Evolutionary conservation across 2,113 vertebrate species (phyloP), one percentile per base, ranked within the genome.

Genomic region (Hippocampus comes): DNA sequence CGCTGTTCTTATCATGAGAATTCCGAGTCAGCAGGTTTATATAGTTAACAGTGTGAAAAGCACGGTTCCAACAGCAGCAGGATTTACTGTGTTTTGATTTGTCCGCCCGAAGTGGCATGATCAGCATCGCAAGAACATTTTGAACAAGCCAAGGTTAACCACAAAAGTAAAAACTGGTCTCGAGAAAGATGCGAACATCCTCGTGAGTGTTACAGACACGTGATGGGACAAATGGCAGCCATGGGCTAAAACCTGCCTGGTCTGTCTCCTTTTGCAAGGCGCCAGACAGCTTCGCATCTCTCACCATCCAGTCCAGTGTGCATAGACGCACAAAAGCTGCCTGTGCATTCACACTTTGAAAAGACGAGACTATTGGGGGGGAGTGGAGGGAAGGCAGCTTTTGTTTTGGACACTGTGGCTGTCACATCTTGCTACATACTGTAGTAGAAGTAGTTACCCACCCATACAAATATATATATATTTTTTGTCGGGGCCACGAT

Each of bases 331-430:
- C 89, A 82, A 86, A 87, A 76, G 70, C 25, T 38, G 70, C 84
- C 74, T 72, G 83, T 79, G 74, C 65, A 80, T 68, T 81, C 79
- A 81, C 72, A 43, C 70, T 78, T 77, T 82, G 59, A 81, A 82
- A 79, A 70, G 49, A 65, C 20, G 43, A 79, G 68, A 65, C 70
- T 59, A 68, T 63, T 63, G 51, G 2, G 30, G 42, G 67, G 67
- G 30, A 1, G 25, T 25, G 25, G 25, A 25, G 25, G 21, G 71
- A 78, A 78, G 49, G 48, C 78, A 67, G 66, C 67, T 73, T 73
- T 84, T 82, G 74, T 74, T 77, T 76, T 61, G 34, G 30, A 38
- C 34, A 2, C 34, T 9, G 10, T 17, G 30, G 34, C 60, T 41
- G 60, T 59, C 56, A 27, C 23, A 11, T 27, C 56, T 59, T 12